Evolutionary conservation across 2,797 vertebrate species (phyloP), one percentile per base, ranked within the genome.

Genomic region (Silurus lanzhouensis): DNA sequence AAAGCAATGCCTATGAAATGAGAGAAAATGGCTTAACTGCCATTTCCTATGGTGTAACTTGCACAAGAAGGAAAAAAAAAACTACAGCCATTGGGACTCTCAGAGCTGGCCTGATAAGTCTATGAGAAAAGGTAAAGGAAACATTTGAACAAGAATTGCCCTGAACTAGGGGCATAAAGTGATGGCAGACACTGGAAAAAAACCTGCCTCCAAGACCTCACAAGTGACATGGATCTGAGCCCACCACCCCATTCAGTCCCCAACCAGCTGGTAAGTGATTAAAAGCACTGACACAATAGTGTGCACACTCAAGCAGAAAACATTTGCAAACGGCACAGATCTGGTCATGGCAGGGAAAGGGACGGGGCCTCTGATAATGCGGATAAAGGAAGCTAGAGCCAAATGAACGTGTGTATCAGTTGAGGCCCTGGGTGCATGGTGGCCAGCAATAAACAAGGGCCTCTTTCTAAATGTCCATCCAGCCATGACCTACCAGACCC

Each of bases 221-320:
- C 97, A 99, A 97, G 96, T 97, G 96, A 97, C 89, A 96, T 97
- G 97, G 97, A 96, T 94, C 95, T 90, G 93, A 95, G 97, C 97
- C 97, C 95, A 88, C 92, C 87, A 94, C 91, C 93, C 96, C 96
- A 97, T 98, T 99, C 96, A 97, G 94, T 94, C 92, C 93, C 94
- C 92, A 92, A 96, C 96, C 97, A 98, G 98, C 98, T 98, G 97
- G 96, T 97, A 96, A 97, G 95, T 97, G 97, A 97, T 97, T 97
- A 97, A 96, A 97, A 96, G 93, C 91, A 83, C 92, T 90, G 91
- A 93, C 94, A 96, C 95, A 96, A 96, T 94, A 88, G 93, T 89
- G 92, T 89, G 94, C 93, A 96, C 94, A 96, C 94, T 96, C 93
- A 93, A 94, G 94, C 95, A 95, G 94, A 96, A 95, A 94, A 93